These are phyloP conservation scores for Lasioglossum lativentre DNA, from an alignment of 2,888 invertebrate genomes.

Conservation along the genomic window DNA sequence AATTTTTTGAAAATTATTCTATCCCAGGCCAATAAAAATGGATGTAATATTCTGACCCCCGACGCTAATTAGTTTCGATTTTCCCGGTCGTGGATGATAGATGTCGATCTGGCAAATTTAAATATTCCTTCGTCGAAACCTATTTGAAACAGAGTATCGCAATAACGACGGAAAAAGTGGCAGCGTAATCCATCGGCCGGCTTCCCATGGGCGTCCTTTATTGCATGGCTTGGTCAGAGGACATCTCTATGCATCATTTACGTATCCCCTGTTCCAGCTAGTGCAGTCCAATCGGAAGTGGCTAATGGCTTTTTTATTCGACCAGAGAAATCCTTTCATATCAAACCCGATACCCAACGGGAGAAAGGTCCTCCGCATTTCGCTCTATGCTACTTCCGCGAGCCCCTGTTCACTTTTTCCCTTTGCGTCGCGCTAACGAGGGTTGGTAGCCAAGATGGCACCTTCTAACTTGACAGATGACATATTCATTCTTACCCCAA, in stretches of 20 bases:
- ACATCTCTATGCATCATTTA: conserved; percentile 63
- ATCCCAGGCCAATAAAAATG: background rate
- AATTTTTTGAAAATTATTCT: background rate
- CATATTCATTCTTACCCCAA: background rate
- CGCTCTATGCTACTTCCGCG: conserved; percentile 28
- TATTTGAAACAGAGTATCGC: conserved; percentile 23
- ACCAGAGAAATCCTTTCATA: conserved; percentile 79
- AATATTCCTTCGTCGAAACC: conserved; percentile 5
- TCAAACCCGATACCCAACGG: conserved; percentile 73
- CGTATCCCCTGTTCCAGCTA: conserved; percentile 39
- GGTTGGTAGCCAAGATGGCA: background rate
- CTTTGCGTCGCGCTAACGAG: conserved; percentile 3
- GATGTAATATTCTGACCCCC: background rate
- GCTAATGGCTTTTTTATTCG: conserved; percentile 79
- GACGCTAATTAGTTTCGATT: background rate
- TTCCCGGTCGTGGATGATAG: background rate
- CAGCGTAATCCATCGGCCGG: conserved; percentile 45
- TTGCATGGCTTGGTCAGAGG: conserved; percentile 37
- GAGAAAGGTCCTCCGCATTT: conserved; percentile 65
- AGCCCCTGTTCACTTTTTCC: conserved; percentile 26
- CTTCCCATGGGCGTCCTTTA: conserved; percentile 54
- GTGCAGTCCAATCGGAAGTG: conserved; percentile 67
- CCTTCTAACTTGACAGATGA: background rate
- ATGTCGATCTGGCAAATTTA: background rate
- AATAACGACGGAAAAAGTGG: conserved; percentile 53